Evolutionary conservation across 2,113 vertebrate species (phyloP).

Genomic region (Pampusana beccarii): DNA sequence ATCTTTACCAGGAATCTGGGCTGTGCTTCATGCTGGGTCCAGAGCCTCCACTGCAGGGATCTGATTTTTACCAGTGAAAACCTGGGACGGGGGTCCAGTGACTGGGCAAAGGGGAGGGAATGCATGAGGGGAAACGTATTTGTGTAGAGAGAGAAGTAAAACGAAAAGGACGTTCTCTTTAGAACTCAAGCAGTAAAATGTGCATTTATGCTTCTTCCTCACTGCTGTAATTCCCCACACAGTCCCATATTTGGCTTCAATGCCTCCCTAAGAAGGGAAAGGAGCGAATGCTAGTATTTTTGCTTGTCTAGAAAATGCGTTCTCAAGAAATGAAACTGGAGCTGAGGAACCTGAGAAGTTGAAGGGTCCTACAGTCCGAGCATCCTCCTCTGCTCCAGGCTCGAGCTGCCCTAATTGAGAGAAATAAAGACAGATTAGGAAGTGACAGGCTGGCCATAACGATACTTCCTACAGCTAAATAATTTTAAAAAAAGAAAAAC

Average conservation of each 20-base stretch:
- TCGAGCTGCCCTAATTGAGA: background rate
- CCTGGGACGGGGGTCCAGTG: accelerated
- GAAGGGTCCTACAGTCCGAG: background rate
- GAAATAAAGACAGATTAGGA: background rate
- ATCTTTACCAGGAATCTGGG: background rate
- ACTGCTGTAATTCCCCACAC: background rate
- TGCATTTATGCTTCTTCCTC: background rate
- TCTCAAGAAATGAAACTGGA: background rate
- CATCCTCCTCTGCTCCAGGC: background rate
- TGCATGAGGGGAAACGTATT: too few relatives aligned
- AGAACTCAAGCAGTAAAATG: background rate
- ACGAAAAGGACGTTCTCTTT: background rate
- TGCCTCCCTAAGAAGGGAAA: background rate
- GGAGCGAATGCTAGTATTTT: accelerated
- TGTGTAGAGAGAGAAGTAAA: background rate
- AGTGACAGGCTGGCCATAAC: background rate
- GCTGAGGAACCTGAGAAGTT: background rate
- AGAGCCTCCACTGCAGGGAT: background rate
- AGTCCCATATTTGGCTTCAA: background rate
- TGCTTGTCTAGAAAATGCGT: background rate
- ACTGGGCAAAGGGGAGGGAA: background rate
- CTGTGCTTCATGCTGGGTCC: background rate
- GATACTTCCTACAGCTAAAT: background rate
- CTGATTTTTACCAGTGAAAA: background rate
- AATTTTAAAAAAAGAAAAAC: background rate